Evolutionary conservation across 2,888 invertebrate species (phyloP), one percentile per base, ranked within the genome.

Genomic region (Nemotelus nigrinus): DNA sequence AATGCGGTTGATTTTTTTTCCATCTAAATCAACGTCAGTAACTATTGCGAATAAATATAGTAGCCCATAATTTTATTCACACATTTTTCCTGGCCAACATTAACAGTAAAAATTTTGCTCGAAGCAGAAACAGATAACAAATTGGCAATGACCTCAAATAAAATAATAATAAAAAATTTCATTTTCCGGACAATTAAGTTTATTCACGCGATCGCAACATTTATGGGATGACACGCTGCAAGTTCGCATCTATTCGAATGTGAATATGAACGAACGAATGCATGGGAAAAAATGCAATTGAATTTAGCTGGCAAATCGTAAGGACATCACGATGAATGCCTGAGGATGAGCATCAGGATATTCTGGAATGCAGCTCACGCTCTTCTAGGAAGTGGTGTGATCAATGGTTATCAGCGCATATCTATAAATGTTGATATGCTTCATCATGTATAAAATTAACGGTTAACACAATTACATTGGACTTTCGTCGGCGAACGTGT

Each of bases 181-280:
- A 77, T 77, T 77, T 77, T 68, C 67, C 77, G 77, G 55, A 58
- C 77, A 77, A 77, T 77, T 77, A 77, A 77, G 3, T 77, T 77
- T 68, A 68, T 77, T 77, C 77, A 47, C 39, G 41, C 74, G 74
- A 63, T 74, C 74, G 48, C 25, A 60, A 53, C 63, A 74, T 74
- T 74, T 58, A 72, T 41, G 72, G 72, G 45, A 25, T 58, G 72
- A 72, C 60, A 72, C 39, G 72, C 45, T 25, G 39, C 58, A 53
- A 47, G 72, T 50, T 48, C 48, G 48, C 7, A 53, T 74, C 41
- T 63, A 48, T 60, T 50, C 57, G 47, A 63, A 25, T 70, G 70
- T 55, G 55, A 63, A 25, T 70, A 55, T 55, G 55, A 25, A 39
- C 45, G 60, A 60, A 44, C 45, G 58, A 58, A 45, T 72, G 60